Conservation (phyloP, 1,140 invertebrate genomes). For the Nixonia krombeini region DNA sequence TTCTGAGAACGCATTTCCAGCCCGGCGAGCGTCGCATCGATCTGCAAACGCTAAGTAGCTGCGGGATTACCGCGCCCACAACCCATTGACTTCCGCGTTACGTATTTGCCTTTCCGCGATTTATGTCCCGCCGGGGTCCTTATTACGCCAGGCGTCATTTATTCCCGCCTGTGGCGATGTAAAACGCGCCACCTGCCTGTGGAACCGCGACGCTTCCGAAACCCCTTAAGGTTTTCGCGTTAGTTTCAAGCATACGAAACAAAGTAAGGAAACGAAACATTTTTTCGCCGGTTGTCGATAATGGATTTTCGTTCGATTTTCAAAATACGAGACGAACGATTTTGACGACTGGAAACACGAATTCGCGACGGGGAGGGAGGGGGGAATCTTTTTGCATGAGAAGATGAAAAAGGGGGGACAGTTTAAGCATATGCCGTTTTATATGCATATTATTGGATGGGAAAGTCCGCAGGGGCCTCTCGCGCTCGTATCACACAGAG, state of each 20-base stretch:
- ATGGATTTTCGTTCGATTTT: too few species aligned
- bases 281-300: too few species aligned
- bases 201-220: too few species aligned
- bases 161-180: too few species aligned
- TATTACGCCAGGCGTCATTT: conserved; percentile 48
- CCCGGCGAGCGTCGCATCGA: conserved; percentile 12
- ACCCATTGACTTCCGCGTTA: conserved; percentile 2
- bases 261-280: too few species aligned
- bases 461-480: conserved; percentile 31
- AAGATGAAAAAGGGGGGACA: conserved; percentile 26
- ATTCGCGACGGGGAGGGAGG: too few species aligned
- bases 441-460: conserved; percentile 43
- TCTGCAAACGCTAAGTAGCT: neutral
- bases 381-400: too few species aligned
- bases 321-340: too few species aligned
- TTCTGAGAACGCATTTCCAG: neutral
- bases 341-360: too few species aligned
- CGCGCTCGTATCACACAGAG: conserved; percentile 40
- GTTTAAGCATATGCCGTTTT: conserved; percentile 38
- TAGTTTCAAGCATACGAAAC: too few species aligned
- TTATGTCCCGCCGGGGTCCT: conserved; percentile 25
- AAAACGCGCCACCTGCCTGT: too few species aligned
- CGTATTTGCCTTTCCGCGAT: conserved; percentile 29
- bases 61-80: conserved; percentile 3
- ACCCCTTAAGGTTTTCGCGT: too few species aligned